Base-by-base conservation (phyloP, 2,888 invertebrate genomes). In the Caenorhabditis angaria region DNA sequence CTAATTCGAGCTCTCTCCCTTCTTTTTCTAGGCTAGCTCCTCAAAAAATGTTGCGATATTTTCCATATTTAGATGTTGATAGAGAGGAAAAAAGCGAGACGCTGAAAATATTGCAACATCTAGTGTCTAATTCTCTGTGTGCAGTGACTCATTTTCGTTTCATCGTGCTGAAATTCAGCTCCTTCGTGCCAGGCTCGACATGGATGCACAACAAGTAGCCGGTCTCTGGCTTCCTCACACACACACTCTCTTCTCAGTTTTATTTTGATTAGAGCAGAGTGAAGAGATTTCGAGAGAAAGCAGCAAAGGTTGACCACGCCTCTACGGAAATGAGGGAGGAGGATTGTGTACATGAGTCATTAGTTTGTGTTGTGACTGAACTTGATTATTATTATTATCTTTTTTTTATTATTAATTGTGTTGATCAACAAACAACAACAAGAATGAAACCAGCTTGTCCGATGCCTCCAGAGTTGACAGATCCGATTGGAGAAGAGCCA, bases 401-500 rank as follows among this genome's bases (percentile, higher is more conserved):
- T 14, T 35, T 10, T 35, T 35, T 6, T 48, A 48, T 48, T 48
- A n/a, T 48, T 5, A 48, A 5, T 18, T 22, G 51, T 22, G 25
- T 35, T 35, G 8, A 6, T 35, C 35, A 10, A 10, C 35, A 35
- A 48, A 48, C 20, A n/a, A 48, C 18, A 48, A 14, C 6, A 35
- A 35, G 6, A 35, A 51, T 51, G 51, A 51, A 54, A 27, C 18
- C n/a, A 14, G 62, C 63, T 65, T 62, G 59, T 32, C 62, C 65
- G 4, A 62, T 65, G 50, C 65, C 70, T 18, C 28, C 62, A 18
- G 62, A 65, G 32, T 60, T 65, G 41, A 35, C 59, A 24, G 29
- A 35, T 6, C 51, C 61, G 27, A 53, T 63, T 47, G 63, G 56
- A 2, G 58, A 60, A 27, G 70, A 70, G 32, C 70, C 70, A 18